Evolutionary conservation across 2,888 invertebrate genomes (phyloP), one percentile per base, ranked within the genome.

Genomic region (Sturmia bella): DNA sequence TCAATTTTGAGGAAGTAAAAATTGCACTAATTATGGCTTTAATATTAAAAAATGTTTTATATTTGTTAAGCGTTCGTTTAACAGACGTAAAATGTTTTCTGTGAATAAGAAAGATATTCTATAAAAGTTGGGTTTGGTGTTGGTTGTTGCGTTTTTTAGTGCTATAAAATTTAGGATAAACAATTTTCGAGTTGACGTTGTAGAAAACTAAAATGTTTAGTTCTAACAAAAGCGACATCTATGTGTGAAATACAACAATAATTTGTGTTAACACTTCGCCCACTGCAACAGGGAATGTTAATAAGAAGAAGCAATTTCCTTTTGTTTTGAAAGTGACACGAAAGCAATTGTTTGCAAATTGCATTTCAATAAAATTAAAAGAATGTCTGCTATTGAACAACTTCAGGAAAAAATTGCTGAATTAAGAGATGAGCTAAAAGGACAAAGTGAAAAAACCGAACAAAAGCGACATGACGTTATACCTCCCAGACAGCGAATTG

Each of bases 401-500:
- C 90, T 95, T 80, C 91, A 93, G 87, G 91, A 91, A 52, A 93
- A 92, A 90, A 92, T 96, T 17, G 91, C 92, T 74, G 93, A 94
- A 76, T 90, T 97, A 64, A 94, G 95, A 88, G 91, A 92, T 7
- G 93, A 94, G 87, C 90, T 96, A 27, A 93, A 32, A 7, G 32
- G 32, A 32, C 32, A 32, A 6, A 32, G 5, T 6, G 32, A 7
- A 9, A 6, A 1, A 32, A 32, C 5, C 5, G 32, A 93, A 59
- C 86, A 88, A 24, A 88, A 88, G 13, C 88, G 87, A 39, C 81
- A 66, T 17, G 78, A 79, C 32, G 80, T 80, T 9, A 85, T 83
- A 5, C 84, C 78, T 15, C 80, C 83, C 0, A 92, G 97, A 72
- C 92, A 94, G 85, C 97, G 95, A 92, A 97, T 98, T 86, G 92